phyloP scores from a whole-genome alignment of 2,113 vertebrate species.

The Saccopteryx leptura region DNA sequence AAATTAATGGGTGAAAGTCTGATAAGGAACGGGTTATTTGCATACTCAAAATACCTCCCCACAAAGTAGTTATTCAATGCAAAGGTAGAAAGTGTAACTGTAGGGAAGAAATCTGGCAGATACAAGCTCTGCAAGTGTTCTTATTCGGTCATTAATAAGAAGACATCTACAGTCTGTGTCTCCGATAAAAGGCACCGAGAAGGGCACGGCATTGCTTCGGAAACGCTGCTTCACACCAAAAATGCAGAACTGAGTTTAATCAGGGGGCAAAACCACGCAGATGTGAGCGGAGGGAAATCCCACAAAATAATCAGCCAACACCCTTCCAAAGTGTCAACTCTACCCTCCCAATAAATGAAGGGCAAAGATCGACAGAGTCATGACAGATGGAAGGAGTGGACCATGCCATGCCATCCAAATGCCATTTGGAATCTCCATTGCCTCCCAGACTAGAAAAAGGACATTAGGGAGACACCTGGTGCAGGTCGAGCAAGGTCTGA shows the following conservation, averaged over 20 bases:
- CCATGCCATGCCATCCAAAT: background rate
- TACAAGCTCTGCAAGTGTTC: background rate
- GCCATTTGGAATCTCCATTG: background rate
- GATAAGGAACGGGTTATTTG: constrained; percentile 7
- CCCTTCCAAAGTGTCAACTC: background rate
- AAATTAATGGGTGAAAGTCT: constrained; percentile 30
- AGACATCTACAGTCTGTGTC: background rate
- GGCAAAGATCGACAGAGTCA: background rate
- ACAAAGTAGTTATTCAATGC: constrained; percentile 32
- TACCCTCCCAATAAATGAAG: background rate
- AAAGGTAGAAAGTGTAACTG: background rate
- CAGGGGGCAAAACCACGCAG: background rate
- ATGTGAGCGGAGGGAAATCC: background rate
- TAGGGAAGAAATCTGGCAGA: background rate
- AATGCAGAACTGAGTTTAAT: background rate
- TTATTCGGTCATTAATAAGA: background rate
- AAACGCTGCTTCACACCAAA: background rate
- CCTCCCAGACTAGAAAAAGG: background rate
- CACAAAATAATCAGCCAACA: background rate
- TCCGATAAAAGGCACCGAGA: background rate
- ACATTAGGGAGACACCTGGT: background rate
- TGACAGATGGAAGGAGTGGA: background rate
- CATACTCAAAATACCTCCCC: constrained; percentile 10
- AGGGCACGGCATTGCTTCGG: background rate
- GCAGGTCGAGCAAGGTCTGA: background rate